Conservation (phyloP, 2,113 vertebrate genomes). For the Rana temporaria region DNA sequence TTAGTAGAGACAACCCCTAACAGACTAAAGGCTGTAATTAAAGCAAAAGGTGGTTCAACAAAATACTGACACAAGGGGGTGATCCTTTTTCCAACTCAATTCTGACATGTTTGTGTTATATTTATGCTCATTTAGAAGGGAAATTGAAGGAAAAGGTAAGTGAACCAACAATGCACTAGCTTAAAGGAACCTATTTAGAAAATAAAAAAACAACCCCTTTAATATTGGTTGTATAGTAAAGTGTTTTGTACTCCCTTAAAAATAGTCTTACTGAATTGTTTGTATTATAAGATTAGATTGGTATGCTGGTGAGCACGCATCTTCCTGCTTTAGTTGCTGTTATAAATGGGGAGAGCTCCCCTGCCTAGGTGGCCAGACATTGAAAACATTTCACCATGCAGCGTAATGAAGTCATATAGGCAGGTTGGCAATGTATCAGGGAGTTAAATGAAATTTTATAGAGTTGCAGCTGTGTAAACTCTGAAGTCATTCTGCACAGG, state of each 20-base stretch:
- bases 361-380: constrained; percentile 11
- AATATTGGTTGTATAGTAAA: not conserved
- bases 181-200: no score
- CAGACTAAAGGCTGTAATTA: no score
- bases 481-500: constrained; percentile 42
- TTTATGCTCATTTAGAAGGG: no score
- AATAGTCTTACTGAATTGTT: not conserved
- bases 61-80: no score
- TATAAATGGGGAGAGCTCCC: not conserved
- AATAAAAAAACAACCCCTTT: no score
- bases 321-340: not conserved
- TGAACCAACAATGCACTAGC: no score
- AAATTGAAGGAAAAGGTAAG: no score
- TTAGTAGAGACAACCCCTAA: no score
- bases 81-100: no score
- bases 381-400: not conserved
- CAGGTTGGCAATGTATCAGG: constrained; percentile 23
- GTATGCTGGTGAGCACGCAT: not conserved
- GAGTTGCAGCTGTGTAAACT: constrained; percentile 47
- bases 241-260: not conserved
- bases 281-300: constrained; percentile 10
- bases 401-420: constrained; percentile 21
- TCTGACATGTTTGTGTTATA: no score
- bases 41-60: no score
- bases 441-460: constrained; percentile 41